Evolutionary conservation across 2,888 invertebrate species (phyloP).

Genomic region (Torymus tubicola): DNA sequence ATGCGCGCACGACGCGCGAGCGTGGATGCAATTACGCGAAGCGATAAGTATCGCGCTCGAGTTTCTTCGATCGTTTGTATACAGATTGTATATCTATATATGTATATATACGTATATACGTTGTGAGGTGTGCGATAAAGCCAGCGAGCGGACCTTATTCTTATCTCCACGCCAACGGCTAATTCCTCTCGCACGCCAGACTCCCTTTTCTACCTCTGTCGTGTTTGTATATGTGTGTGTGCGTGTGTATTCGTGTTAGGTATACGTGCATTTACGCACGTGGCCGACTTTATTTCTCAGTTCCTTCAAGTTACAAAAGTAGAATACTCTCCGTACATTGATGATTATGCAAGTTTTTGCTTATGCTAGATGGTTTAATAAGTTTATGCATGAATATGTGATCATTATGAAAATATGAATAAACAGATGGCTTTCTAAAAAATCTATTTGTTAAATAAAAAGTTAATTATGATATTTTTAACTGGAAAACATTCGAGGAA

Average conservation of each 20-base stretch:
- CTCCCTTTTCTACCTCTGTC: constrained; percentile 48
- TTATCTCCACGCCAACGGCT: constrained; percentile 52
- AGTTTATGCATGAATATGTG: too few relatives aligned
- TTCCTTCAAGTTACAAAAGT: constrained; percentile 11
- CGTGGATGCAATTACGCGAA: constrained; percentile 46
- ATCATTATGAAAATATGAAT: too few relatives aligned
- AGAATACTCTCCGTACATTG: too few relatives aligned
- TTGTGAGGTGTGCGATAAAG: constrained; percentile 34
- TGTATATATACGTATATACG: neutral
- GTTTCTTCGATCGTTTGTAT: constrained; percentile 38
- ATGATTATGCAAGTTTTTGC: too few relatives aligned
- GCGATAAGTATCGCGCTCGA: constrained; percentile 47
- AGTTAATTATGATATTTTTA: too few relatives aligned
- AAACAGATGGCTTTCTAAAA: too few relatives aligned
- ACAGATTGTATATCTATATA: neutral
- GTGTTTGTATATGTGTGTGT: neutral
- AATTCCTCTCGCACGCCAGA: constrained; percentile 27
- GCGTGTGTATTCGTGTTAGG: too few relatives aligned
- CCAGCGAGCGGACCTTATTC: constrained; percentile 41
- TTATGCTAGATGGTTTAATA: too few relatives aligned
- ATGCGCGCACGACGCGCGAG: neutral
- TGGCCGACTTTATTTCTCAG: constrained; percentile 12
- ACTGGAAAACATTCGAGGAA: too few relatives aligned
- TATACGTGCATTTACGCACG: neutral
- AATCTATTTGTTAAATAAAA: too few relatives aligned